These are phyloP conservation scores for Cabera pusaria DNA, from an alignment of 2,888 invertebrate genomes.

Conservation along the genomic window DNA sequence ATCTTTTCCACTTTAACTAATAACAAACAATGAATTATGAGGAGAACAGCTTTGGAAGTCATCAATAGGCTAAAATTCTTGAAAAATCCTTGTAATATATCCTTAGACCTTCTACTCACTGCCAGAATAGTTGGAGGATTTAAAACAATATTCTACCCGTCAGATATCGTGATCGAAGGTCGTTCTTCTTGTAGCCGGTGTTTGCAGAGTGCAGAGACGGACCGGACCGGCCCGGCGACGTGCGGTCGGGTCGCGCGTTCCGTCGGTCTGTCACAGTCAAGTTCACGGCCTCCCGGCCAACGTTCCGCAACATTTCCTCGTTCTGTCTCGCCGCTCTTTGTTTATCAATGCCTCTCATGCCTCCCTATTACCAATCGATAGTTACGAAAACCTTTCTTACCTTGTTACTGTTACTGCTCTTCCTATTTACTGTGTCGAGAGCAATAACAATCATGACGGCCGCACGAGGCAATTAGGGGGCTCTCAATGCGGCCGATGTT, in stretches of 20 bases:
- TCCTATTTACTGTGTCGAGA: conserved; percentile 24
- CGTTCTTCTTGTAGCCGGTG: neutral
- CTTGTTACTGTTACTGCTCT: conserved; percentile 18
- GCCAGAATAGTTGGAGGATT: too few relatives aligned
- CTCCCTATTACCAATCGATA: conserved; percentile 30
- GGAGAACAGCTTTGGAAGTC: too few relatives aligned
- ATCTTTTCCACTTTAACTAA: too few relatives aligned
- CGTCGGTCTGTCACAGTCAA: conserved; percentile 66
- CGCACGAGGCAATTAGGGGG: conserved; percentile 36
- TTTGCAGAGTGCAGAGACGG: conserved; percentile 1
- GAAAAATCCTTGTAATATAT: too few relatives aligned
- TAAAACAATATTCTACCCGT: too few relatives aligned
- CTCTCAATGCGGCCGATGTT: conserved; percentile 33
- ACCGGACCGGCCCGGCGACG: conserved; percentile 1
- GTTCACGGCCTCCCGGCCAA: conserved; percentile 63
- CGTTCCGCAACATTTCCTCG: conserved; percentile 52
- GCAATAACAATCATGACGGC: conserved; percentile 24
- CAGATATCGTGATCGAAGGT: too few relatives aligned
- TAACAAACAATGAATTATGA: too few relatives aligned
- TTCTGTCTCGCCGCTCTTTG: conserved; percentile 46
- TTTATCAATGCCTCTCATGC: conserved; percentile 39
- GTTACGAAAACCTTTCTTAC: conserved; percentile 28
- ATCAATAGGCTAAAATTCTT: too few relatives aligned
- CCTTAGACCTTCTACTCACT: too few relatives aligned
- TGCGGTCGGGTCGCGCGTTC: conserved; percentile 42